Evolutionary conservation across 1,140 invertebrate species (phyloP).

Genomic region (Mya arenaria): DNA sequence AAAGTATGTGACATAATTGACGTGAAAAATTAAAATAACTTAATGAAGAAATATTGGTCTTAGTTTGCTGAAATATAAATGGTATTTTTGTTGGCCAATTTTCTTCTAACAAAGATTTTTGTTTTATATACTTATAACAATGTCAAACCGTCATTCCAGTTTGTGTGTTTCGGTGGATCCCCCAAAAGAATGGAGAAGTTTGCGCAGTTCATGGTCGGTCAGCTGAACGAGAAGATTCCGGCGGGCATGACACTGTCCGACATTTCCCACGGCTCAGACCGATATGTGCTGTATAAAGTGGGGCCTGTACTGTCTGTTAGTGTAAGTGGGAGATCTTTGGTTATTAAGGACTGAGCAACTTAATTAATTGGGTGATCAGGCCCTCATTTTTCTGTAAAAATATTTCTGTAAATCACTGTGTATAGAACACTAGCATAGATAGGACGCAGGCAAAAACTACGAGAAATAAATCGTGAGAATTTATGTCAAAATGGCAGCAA

Average conservation of each 20-base stretch:
- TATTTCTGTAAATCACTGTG: too few species aligned
- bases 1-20: too few species aligned
- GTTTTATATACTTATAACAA: too few species aligned
- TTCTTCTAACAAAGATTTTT: too few species aligned
- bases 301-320: constrained; percentile 95
- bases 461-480: too few species aligned
- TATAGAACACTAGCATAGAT: too few species aligned
- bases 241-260: constrained; percentile 66
- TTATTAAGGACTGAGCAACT: too few species aligned
- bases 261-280: constrained; percentile 72
- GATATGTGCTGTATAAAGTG: constrained; percentile 98
- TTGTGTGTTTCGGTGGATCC: constrained; percentile 98
- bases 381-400: too few species aligned
- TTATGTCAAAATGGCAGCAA: too few species aligned
- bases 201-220: constrained; percentile 70
- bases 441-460: too few species aligned
- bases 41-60: background rate
- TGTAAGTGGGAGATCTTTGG: constrained; percentile 83
- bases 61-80: background rate
- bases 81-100: too few species aligned
- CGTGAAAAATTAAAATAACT: background rate
- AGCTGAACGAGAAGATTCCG: constrained; percentile 64
- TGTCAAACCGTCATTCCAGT: constrained; percentile 89
- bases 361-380: too few species aligned
- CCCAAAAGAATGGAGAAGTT: constrained; percentile 97